Base-by-base conservation (phyloP, 2,113 vertebrate genomes). In the Oncorhynchus masou region DNA sequence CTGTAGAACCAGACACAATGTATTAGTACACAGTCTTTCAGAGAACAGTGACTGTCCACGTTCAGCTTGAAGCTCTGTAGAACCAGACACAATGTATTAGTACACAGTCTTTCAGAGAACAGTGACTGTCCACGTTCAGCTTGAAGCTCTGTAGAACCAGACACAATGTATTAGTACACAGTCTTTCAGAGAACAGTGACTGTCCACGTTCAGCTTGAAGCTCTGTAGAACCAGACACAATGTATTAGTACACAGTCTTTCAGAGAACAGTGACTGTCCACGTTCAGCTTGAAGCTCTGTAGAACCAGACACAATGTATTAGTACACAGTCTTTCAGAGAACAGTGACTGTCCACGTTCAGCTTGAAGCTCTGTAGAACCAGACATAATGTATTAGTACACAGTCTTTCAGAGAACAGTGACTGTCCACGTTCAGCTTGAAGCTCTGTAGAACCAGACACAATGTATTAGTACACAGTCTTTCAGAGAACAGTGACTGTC, bases 261-360 rank as follows among this genome's bases (percentile, higher is more conserved):
- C 84, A 99, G 95, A 72, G 93, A 83, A 79, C 91, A 84, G 77
- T 94, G 97, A 88, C 94, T 93, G 83, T 99, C 97, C 86, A 99
- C 96, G 79, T 95, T 97, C 70, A 97, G 85, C 92, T 99, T 99
- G 91, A 99, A 99, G 86, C 94, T 96, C 97, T 99, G 89, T 77
- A 82, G 59, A 83, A 73, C 85, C 16, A 70, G 15, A 27, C 68
- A 64, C 57, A 70, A 62, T 31, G 29, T 25, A 34, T 65, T 54
- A 96, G 89, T 48, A 99, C 95, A n/a, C 92, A 92, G 87, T 98
- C 96, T 93, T 98, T 98, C 84, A 99, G 95, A 72, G 93, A 83
- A 80, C 91, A 84, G 77, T 94, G 97, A 88, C 94, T 93, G 83
- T 99, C 97, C 86, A 99, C 96, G 79, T 95, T 97, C 70, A 97